These are phyloP conservation scores for Deilephila porcellus DNA, from an alignment of 2,888 invertebrate species.

Conservation along the genomic window DNA sequence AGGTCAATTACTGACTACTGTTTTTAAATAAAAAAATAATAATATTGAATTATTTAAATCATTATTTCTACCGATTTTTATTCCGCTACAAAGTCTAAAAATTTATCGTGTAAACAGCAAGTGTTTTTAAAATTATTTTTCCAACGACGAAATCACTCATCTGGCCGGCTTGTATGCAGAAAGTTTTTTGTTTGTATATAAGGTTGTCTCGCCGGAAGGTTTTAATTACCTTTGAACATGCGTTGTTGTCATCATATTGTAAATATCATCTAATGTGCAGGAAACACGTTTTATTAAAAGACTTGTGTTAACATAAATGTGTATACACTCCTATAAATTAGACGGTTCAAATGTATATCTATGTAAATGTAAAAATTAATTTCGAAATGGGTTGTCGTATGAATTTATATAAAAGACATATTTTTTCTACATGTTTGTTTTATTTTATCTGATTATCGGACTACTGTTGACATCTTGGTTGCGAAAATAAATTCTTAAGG, in stretches of 20 bases:
- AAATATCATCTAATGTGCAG: conserved; percentile 42
- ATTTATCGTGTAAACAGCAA: too few relatives aligned
- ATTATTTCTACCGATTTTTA: too few relatives aligned
- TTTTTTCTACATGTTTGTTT: conserved; percentile 67
- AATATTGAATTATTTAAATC: too few relatives aligned
- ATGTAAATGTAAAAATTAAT: conserved; percentile 48
- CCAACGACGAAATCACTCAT: too few relatives aligned
- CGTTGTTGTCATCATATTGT: conserved; percentile 37
- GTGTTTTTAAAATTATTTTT: too few relatives aligned
- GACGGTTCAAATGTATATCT: conserved; percentile 17
- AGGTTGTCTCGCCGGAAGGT: neutral
- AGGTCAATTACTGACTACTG: too few relatives aligned
- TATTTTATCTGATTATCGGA: conserved; percentile 37
- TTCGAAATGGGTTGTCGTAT: conserved; percentile 76
- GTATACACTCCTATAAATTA: conserved; percentile 16
- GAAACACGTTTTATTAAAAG: conserved; percentile 32
- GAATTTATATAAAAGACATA: conserved; percentile 77
- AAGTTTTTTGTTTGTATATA: too few relatives aligned
- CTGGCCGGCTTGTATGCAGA: too few relatives aligned
- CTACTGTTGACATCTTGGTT: too few relatives aligned
- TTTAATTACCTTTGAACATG: neutral
- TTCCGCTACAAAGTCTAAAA: too few relatives aligned
- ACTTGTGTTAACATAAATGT: conserved; percentile 25
- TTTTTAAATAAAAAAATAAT: too few relatives aligned
- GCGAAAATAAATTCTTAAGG: too few relatives aligned